Evolutionary conservation across 2,113 vertebrate genomes (phyloP).

Genomic region (Sinocyclocheilus maitianheensis): DNA sequence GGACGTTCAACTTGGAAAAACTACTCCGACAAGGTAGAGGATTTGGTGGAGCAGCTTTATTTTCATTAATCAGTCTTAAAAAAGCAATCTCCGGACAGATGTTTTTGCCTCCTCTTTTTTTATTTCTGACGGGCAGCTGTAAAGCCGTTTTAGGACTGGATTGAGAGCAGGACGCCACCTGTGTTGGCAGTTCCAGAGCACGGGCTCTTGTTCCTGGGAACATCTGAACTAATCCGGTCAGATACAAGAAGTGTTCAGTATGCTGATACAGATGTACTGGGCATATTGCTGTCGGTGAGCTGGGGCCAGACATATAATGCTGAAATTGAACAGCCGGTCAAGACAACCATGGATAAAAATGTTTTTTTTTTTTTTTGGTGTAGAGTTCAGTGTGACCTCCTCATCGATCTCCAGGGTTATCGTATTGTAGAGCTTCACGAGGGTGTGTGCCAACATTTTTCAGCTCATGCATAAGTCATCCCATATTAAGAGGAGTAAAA

Average conservation of each 20-base stretch:
- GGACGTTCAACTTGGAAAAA: constrained; percentile 55
- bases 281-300: constrained; percentile 46
- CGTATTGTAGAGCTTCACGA: neutral
- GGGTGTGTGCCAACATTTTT: neutral
- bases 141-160: constrained; percentile 59
- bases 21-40: constrained; percentile 67
- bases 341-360: constrained; percentile 18
- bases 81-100: constrained; percentile 71
- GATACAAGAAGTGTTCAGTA: constrained; percentile 52
- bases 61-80: constrained; percentile 67
- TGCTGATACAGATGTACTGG: constrained; percentile 48
- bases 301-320: constrained; percentile 40
- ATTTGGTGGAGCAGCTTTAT: constrained; percentile 61
- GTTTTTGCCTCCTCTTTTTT: constrained; percentile 61
- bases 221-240: constrained; percentile 54
- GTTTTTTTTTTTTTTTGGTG: constrained; percentile 4
- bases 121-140: constrained; percentile 54
- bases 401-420: constrained; percentile 2
- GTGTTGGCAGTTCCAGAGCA: constrained; percentile 49
- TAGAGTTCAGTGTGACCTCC: constrained; percentile 45
- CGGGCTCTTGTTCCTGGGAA: constrained; percentile 25
- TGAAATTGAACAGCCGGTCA: constrained; percentile 52
- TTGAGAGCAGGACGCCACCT: constrained; percentile 68
- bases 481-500: neutral
- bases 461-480: neutral